Percentiles rank a stretch among this genome's conserved stretches.
These are phyloP conservation scores for Morpho deidamia DNA, from an alignment of 2,888 invertebrate genomes.

Conservation along the genomic window DNA sequence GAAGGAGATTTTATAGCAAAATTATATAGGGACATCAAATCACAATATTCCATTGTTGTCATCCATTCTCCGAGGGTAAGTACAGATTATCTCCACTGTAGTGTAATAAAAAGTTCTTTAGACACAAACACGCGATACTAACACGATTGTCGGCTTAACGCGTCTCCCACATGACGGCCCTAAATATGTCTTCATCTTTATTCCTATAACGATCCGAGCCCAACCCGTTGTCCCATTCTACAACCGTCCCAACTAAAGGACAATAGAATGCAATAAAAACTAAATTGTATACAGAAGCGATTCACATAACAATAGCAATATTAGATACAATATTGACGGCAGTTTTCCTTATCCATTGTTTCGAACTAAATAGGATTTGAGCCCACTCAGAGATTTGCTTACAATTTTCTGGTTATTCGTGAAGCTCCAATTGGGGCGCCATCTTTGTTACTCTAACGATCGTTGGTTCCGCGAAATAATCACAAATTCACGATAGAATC, in stretches of 20 bases:
- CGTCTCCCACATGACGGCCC: slow-evolving; percentile 11
- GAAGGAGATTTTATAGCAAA: neutral
- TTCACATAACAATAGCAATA: slow-evolving; percentile 1
- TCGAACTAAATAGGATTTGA: too few relatives aligned
- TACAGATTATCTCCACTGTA: neutral
- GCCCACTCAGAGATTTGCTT: too few relatives aligned
- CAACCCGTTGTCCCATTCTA: slow-evolving; percentile 2
- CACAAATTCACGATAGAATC: too few relatives aligned
- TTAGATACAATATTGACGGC: slow-evolving; percentile 12
- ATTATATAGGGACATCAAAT: neutral
- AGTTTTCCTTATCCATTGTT: neutral
- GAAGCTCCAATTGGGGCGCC: too few relatives aligned
- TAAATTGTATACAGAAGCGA: slow-evolving; percentile 6
- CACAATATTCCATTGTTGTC: neutral
- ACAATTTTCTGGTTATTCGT: too few relatives aligned
- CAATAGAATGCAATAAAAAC: slow-evolving; percentile 13
- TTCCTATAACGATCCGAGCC: slow-evolving; percentile 1
- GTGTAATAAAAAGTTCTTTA: neutral
- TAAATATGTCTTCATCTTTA: slow-evolving; percentile 11
- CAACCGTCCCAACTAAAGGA: slow-evolving; percentile 3
- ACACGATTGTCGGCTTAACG: slow-evolving; percentile 19
- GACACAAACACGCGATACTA: slow-evolving; percentile 10
- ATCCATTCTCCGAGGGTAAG: neutral
- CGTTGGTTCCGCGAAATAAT: too few relatives aligned
- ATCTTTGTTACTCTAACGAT: too few relatives aligned